Evolutionary conservation across 2,797 vertebrate genomes (phyloP).

Genomic region (Sorex maritimensis): DNA sequence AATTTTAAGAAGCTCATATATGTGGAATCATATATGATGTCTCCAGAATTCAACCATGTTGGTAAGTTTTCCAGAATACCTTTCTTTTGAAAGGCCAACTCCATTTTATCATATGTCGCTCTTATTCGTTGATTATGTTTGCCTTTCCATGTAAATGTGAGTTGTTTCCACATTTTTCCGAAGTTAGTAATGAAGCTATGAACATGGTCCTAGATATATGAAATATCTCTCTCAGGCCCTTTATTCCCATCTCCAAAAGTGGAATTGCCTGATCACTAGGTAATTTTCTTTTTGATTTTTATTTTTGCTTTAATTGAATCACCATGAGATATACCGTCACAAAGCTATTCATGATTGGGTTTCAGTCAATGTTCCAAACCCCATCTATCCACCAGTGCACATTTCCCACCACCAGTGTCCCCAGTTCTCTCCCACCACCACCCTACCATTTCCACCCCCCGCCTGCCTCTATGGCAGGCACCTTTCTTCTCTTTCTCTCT

Average conservation of each 20-base stretch:
- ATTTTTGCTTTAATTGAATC: not conserved
- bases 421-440: too few species aligned
- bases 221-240: not conserved
- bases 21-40: not conserved
- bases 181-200: not conserved
- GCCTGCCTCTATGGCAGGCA: too few species aligned
- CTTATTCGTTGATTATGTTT: not conserved
- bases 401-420: too few species aligned
- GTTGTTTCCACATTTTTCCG: not conserved
- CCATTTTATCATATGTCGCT: not conserved
- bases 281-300: slow-evolving; percentile 19
- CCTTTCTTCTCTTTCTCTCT: too few species aligned
- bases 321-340: too few species aligned
- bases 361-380: too few species aligned
- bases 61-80: not conserved
- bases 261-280: not conserved
- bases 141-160: not conserved
- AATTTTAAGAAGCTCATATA: not conserved
- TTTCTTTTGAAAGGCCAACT: not conserved
- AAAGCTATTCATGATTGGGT: too few species aligned
- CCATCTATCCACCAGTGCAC: too few species aligned
- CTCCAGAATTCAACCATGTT: not conserved
- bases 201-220: not conserved
- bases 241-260: not conserved
- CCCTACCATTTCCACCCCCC: too few species aligned